Conservation (phyloP, 1,140 invertebrate species). For the Brachionus plicatilis region DNA sequence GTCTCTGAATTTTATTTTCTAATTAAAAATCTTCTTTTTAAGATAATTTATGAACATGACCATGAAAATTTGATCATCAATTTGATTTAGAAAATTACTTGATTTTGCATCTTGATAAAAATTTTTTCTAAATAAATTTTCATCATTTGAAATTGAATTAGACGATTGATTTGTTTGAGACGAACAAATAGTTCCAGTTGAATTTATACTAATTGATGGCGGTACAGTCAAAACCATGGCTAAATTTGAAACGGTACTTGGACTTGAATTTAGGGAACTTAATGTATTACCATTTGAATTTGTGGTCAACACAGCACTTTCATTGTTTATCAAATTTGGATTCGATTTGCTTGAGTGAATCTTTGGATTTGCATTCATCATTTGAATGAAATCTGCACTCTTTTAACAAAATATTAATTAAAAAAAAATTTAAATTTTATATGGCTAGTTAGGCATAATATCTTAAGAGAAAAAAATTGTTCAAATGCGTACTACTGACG, state of each 20-base stretch:
- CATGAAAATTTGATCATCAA: too few relatives aligned
- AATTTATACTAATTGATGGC: not conserved
- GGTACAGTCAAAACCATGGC: not conserved
- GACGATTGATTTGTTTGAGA: not conserved
- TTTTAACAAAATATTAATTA: not conserved
- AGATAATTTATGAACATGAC: too few relatives aligned
- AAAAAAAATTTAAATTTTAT: not conserved
- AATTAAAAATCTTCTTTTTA: too few relatives aligned
- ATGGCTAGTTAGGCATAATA: not conserved
- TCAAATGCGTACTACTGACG: not conserved
- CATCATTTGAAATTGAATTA: not conserved
- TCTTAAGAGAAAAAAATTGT: not conserved
- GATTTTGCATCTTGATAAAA: conserved; percentile 40
- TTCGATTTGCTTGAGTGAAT: conserved; percentile 37
- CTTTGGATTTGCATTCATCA: not conserved
- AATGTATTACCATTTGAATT: not conserved
- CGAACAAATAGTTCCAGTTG: not conserved
- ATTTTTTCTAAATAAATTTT: conserved; percentile 5
- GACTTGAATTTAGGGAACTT: not conserved
- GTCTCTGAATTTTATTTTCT: too few relatives aligned
- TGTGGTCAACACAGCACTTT: not conserved
- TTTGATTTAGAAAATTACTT: not conserved
- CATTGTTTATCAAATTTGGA: conserved; percentile 38
- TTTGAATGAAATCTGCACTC: conserved; percentile 19
- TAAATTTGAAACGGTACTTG: conserved; percentile 30